Conservation (phyloP, 2,113 vertebrate genomes). For the Solenodon paradoxus region DNA sequence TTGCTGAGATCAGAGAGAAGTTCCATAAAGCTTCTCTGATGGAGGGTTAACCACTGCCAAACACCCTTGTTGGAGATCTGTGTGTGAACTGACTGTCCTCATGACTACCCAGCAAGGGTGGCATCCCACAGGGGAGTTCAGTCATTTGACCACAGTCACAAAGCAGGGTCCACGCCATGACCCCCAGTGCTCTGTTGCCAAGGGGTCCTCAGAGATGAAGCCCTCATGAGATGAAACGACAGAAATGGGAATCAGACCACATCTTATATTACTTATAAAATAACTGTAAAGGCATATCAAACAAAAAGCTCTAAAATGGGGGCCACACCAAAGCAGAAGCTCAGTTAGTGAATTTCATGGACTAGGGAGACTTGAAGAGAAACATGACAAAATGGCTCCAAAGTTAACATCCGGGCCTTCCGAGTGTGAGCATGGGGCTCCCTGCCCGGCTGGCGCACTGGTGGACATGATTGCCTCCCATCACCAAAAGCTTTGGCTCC, state of each 20-base stretch:
- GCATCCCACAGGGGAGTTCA: rapidly evolving
- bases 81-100: not conserved
- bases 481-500: not conserved
- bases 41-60: rapidly evolving
- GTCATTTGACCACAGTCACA: no score
- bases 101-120: rapidly evolving
- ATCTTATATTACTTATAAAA: not conserved
- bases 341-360: not conserved
- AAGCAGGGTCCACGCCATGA: rapidly evolving
- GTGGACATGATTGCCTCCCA: not conserved
- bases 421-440: not conserved
- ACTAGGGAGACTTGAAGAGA: not conserved
- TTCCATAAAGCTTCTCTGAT: rapidly evolving
- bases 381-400: conserved; percentile 32
- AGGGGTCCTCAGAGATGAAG: not conserved
- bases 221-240: not conserved
- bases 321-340: not conserved
- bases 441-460: no score
- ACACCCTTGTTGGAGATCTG: rapidly evolving
- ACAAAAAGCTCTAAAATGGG: not conserved
- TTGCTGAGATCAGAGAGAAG: rapidly evolving
- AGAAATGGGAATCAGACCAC: not conserved
- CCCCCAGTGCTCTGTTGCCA: not conserved
- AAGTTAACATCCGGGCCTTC: not conserved
- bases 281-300: not conserved